phyloP scores from a whole-genome alignment of 1,140 invertebrate genomes.

The Megalonaias nervosa region DNA sequence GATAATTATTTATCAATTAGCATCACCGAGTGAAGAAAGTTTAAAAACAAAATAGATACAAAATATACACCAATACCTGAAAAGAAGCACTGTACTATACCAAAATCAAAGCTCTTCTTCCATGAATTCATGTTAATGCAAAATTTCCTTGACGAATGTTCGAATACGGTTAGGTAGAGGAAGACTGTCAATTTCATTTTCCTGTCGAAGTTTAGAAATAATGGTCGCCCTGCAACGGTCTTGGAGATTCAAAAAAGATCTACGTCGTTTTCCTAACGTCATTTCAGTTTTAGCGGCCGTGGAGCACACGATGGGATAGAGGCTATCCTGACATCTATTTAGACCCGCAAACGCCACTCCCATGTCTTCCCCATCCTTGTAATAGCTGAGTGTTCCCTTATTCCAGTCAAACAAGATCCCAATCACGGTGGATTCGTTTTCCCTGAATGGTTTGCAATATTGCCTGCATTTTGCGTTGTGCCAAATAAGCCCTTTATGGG shows the following conservation, averaged over 20 bases:
- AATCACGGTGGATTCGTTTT: constrained; percentile 79
- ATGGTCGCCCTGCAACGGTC: constrained; percentile 73
- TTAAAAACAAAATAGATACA: no score
- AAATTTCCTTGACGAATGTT: constrained; percentile 55
- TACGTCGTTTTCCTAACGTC: constrained; percentile 74
- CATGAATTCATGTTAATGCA: background rate
- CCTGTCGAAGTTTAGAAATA: constrained; percentile 41
- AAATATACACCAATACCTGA: no score
- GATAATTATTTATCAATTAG: no score
- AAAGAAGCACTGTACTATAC: no score
- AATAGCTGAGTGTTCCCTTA: constrained; percentile 81
- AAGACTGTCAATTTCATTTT: constrained; percentile 56
- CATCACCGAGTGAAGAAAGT: no score
- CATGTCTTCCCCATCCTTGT: constrained; percentile 80
- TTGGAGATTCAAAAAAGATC: constrained; percentile 80
- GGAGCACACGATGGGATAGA: constrained; percentile 82
- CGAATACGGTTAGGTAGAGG: constrained; percentile 66
- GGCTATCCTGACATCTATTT: constrained; percentile 72
- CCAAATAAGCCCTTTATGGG: constrained; percentile 83
- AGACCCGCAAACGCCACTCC: constrained; percentile 75
- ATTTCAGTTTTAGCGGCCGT: constrained; percentile 85
- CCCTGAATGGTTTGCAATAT: constrained; percentile 81
- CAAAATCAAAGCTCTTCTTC: no score
- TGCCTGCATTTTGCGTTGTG: constrained; percentile 76
- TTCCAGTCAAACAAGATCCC: constrained; percentile 80